Conservation (phyloP, 2,797 vertebrate genomes). For the Hippoglossus hippoglossus region DNA sequence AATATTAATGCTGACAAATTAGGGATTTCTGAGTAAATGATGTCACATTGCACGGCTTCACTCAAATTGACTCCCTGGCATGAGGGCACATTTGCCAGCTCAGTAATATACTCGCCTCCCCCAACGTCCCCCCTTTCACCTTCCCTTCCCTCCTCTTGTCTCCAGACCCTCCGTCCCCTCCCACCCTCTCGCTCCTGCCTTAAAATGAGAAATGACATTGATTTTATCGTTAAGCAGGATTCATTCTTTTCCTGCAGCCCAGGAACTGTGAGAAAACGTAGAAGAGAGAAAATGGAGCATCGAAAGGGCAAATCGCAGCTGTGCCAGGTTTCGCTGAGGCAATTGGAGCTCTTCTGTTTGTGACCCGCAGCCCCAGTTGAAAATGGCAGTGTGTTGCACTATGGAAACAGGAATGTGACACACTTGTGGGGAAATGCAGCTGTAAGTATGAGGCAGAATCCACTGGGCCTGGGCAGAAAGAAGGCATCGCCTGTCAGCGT, state of each 20-base stretch:
- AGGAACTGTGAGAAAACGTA: conserved; percentile 28
- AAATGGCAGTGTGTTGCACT: conserved; percentile 47
- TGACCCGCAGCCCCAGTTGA: conserved; percentile 41
- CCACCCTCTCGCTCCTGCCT: conserved; percentile 56
- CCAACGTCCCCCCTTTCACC: conserved; percentile 15
- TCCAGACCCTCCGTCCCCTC: conserved; percentile 24
- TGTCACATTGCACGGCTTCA: conserved; percentile 98
- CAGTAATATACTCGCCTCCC: conserved; percentile 72
- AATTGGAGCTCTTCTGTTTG: conserved; percentile 46
- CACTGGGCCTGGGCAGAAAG: conserved; percentile 44
- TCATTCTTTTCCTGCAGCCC: conserved; percentile 67
- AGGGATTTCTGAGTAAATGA: conserved; percentile 99
- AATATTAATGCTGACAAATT: conserved; percentile 99
- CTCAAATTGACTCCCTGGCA: conserved; percentile 98
- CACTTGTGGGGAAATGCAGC: conserved; percentile 77
- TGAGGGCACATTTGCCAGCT: conserved; percentile 78
- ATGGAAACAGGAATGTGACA: conserved; percentile 59
- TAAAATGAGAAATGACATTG: conserved; percentile 76
- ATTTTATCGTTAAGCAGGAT: conserved; percentile 82
- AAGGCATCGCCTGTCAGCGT: conserved; percentile 33
- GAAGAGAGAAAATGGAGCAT: conserved; percentile 54
- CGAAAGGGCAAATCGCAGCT: conserved; percentile 51
- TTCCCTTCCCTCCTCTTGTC: conserved; percentile 40
- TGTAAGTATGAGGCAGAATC: conserved; percentile 53
- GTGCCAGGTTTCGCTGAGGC: conserved; percentile 35